A percentile compares a stretch with the other conserved stretches of the same genome.
Conservation (phyloP, 2,888 invertebrate genomes). For the Eupeodes luniger region DNA sequence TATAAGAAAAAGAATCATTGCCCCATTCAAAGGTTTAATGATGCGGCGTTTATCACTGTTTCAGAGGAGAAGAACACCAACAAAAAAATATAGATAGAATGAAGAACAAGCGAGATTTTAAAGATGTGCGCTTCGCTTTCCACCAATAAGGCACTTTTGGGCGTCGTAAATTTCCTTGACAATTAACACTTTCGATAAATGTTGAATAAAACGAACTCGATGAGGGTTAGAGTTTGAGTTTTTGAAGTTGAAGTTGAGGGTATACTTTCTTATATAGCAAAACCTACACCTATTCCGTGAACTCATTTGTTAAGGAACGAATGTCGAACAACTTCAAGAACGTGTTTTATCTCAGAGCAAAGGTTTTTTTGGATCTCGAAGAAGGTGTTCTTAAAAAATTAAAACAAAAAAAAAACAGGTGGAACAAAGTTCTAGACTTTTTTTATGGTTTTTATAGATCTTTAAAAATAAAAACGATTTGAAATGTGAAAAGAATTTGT, state of each 20-base stretch:
- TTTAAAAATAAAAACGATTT: constrained; percentile 17
- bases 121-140: constrained; percentile 41
- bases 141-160: constrained; percentile 29
- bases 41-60: constrained; percentile 68
- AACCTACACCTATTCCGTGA: constrained; percentile 21
- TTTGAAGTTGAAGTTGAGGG: constrained; percentile 9
- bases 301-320: constrained; percentile 62
- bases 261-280: background rate
- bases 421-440: constrained; percentile 22
- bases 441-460: background rate
- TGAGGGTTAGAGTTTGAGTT: constrained; percentile 24
- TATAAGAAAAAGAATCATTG: constrained; percentile 60
- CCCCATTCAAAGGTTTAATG: constrained; percentile 71
- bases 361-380: background rate
- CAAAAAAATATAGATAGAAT: background rate
- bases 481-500: constrained; percentile 50
- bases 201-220: constrained; percentile 33
- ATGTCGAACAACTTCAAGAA: constrained; percentile 45
- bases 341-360: constrained; percentile 32
- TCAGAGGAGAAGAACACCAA: background rate
- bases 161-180: constrained; percentile 71
- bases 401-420: constrained; percentile 42
- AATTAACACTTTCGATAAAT: constrained; percentile 66
- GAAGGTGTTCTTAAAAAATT: background rate
- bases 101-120: constrained; percentile 39